phyloP scores from a whole-genome alignment of 2,113 vertebrate species.

The Phoenicopterus ruber region DNA sequence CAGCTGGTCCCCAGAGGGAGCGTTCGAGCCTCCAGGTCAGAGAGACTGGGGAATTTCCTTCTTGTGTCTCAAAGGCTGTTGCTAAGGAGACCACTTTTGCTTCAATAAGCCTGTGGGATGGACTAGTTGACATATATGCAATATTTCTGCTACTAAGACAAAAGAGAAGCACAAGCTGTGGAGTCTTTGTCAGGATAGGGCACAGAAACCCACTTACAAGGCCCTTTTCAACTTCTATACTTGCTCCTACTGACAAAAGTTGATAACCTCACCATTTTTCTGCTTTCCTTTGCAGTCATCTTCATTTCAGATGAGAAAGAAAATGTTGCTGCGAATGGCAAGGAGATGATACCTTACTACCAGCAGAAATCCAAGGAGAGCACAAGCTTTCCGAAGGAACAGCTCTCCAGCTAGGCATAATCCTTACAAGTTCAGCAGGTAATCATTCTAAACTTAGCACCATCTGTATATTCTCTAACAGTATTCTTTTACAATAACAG shows the following conservation, averaged over 20 bases:
- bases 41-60: not conserved
- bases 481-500: not conserved
- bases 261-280: not conserved
- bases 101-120: not conserved
- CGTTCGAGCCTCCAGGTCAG: not conserved
- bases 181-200: not conserved
- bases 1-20: not conserved
- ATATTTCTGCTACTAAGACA: not conserved
- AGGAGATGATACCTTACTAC: not conserved
- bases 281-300: not conserved
- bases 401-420: not conserved
- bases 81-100: not conserved
- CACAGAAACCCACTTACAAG: not conserved
- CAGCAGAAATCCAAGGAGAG: not conserved
- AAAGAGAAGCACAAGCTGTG: not conserved
- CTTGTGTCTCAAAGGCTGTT: not conserved
- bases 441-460: not conserved
- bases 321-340: not conserved
- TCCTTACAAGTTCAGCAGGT: not conserved
- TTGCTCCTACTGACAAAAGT: not conserved
- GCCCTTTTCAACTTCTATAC: not conserved
- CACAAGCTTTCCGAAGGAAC: not conserved
- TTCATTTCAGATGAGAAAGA: not conserved
- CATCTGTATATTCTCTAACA: not conserved
- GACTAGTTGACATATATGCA: not conserved